Percentiles rank a stretch among this genome's conserved stretches.
Conservation (phyloP, 2,797 vertebrate species). For the Thripadectes ignobilis region DNA sequence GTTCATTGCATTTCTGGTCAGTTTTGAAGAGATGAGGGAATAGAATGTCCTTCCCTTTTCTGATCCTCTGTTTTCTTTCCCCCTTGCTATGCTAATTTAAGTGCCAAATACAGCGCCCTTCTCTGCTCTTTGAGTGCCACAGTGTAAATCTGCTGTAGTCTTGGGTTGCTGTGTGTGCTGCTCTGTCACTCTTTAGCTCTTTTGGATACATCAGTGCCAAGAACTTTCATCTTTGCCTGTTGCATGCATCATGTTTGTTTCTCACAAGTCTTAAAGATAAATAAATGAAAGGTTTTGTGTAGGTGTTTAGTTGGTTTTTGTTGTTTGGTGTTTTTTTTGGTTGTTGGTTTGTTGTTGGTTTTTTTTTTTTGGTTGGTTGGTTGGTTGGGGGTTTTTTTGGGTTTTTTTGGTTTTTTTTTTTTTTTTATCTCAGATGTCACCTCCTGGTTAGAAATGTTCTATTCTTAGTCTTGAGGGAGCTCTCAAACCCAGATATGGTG, state of each 20-base stretch:
- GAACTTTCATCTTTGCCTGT: neutral
- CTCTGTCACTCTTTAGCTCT: neutral
- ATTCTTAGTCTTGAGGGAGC: neutral
- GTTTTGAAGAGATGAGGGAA: neutral
- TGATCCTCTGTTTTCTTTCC: neutral
- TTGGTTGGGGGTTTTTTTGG: too few species aligned
- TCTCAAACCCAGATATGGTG: neutral
- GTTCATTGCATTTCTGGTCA: neutral
- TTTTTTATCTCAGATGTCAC: neutral
- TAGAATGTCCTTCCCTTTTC: neutral
- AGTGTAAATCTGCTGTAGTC: neutral
- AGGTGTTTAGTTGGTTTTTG: neutral
- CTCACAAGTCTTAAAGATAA: neutral
- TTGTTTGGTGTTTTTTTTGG: neutral
- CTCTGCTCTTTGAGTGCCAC: neutral
- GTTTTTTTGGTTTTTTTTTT: too few species aligned
- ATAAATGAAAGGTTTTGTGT: neutral
- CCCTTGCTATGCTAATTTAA: neutral
- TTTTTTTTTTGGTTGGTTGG: too few species aligned
- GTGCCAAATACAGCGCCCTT: neutral
- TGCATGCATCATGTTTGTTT: neutral
- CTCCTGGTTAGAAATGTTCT: neutral
- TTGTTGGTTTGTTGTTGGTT: too few species aligned
- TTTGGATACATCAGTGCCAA: neutral
- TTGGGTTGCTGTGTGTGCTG: neutral